Evolutionary conservation across 2,888 invertebrate genomes (phyloP).

Genomic region (Cotesia congregata): DNA sequence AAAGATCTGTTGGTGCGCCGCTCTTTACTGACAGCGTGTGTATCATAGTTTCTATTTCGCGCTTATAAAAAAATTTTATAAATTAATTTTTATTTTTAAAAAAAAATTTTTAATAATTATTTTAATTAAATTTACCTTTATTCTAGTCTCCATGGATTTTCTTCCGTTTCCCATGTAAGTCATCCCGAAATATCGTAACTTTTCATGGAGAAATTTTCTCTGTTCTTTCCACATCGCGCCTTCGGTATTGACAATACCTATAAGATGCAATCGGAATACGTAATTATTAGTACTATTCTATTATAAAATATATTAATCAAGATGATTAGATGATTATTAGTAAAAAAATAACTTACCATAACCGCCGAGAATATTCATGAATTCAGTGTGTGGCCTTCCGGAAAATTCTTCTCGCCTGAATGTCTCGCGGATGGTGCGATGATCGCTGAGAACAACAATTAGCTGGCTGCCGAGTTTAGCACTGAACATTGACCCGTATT

Average conservation of each 20-base stretch:
- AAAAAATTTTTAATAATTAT: neutral
- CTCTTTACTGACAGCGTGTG: constrained; percentile 76
- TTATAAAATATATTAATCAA: neutral
- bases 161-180: constrained; percentile 86
- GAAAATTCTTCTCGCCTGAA: constrained; percentile 90
- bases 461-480: constrained; percentile 86
- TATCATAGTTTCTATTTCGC: constrained; percentile 85
- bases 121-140: constrained; percentile 76
- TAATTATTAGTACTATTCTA: constrained; percentile 4
- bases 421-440: constrained; percentile 86
- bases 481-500: constrained; percentile 87
- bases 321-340: constrained; percentile 1
- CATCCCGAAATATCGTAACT: constrained; percentile 89
- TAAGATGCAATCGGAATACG: constrained; percentile 1
- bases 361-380: constrained; percentile 88
- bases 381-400: constrained; percentile 88
- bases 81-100: constrained; percentile 10
- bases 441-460: constrained; percentile 89
- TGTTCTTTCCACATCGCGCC: constrained; percentile 93
- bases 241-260: constrained; percentile 91
- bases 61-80: constrained; percentile 51
- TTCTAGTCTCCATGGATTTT: constrained; percentile 86
- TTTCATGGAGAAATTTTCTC: constrained; percentile 87
- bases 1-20: constrained; percentile 81
- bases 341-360: constrained; percentile 85